Conservation (phyloP, 2,888 invertebrate species). For the Pristionchus mayeri region DNA sequence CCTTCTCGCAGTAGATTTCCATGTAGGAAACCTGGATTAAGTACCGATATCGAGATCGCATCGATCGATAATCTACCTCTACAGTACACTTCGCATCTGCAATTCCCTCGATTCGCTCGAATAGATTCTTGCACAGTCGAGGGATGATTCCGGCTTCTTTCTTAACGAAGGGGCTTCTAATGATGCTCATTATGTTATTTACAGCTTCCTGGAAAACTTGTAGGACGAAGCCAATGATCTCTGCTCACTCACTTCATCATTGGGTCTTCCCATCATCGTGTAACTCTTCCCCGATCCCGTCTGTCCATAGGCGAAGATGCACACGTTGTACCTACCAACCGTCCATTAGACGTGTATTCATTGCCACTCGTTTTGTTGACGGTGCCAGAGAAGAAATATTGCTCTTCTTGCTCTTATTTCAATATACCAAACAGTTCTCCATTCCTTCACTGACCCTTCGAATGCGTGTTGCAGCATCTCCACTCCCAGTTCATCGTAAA, state of each 20-base stretch:
- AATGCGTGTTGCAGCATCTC: slow-evolving; percentile 99
- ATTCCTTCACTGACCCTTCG: slow-evolving; percentile 83
- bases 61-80: slow-evolving; percentile 79
- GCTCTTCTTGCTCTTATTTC: not conserved
- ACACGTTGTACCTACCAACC: slow-evolving; percentile 92
- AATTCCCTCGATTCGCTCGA: slow-evolving; percentile 87
- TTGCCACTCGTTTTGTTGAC: too few relatives aligned
- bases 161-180: too few relatives aligned
- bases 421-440: not conserved
- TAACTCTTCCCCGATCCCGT: slow-evolving; percentile 99
- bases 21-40: slow-evolving; percentile 92
- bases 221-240: too few relatives aligned
- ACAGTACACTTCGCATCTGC: slow-evolving; percentile 91
- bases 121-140: slow-evolving; percentile 92
- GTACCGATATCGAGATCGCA: not conserved
- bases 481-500: slow-evolving; percentile 98
- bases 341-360: too few relatives aligned
- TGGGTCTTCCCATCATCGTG: slow-evolving; percentile 98
- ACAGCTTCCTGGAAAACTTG: too few relatives aligned
- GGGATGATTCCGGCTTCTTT: slow-evolving; percentile 97
- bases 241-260: slow-evolving; percentile 59
- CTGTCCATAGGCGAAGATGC: slow-evolving; percentile 99
- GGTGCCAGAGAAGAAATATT: too few relatives aligned
- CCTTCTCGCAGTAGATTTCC: slow-evolving; percentile 99
- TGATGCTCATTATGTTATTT: too few relatives aligned